Evolutionary conservation across 2,888 invertebrate genomes (phyloP).

Genomic region (Strigamia maritima): DNA sequence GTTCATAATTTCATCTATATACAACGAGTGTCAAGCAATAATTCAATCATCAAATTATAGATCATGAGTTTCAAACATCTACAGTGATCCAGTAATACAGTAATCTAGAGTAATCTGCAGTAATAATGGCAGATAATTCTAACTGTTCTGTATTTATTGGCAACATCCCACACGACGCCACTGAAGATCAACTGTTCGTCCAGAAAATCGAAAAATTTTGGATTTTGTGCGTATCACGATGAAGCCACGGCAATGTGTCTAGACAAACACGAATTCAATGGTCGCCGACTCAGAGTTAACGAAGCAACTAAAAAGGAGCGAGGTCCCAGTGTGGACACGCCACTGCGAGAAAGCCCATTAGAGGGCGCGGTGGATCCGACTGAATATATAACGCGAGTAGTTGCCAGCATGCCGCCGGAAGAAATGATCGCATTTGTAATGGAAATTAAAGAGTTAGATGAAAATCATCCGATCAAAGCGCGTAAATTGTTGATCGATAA

Average conservation of each 20-base stretch:
- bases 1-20: too few relatives aligned
- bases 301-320: conserved; percentile 68
- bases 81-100: too few relatives aligned
- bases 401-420: conserved; percentile 93
- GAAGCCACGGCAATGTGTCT: conserved; percentile 95
- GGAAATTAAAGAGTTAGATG: too few relatives aligned
- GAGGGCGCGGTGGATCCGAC: conserved; percentile 94
- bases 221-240: conserved; percentile 98
- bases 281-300: conserved; percentile 90
- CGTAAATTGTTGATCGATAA: too few relatives aligned
- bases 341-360: conserved; percentile 84
- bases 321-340: conserved; percentile 45
- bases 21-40: too few relatives aligned
- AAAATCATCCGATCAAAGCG: too few relatives aligned
- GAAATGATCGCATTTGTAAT: too few relatives aligned
- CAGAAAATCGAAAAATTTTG: conserved; percentile 99
- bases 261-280: conserved; percentile 95
- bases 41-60: too few relatives aligned
- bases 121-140: too few relatives aligned
- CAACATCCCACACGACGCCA: conserved; percentile 99
- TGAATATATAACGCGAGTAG: conserved; percentile 93
- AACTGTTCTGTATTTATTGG: conserved; percentile 58
- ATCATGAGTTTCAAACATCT: too few relatives aligned
- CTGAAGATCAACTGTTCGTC: conserved; percentile 97
- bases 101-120: too few relatives aligned